A percentile compares a stretch with the other conserved stretches of the same genome.
Evolutionary conservation across 53 echinoderm and acorn worm species (phyloP).

Genomic region (Holothuria leucospilota): DNA sequence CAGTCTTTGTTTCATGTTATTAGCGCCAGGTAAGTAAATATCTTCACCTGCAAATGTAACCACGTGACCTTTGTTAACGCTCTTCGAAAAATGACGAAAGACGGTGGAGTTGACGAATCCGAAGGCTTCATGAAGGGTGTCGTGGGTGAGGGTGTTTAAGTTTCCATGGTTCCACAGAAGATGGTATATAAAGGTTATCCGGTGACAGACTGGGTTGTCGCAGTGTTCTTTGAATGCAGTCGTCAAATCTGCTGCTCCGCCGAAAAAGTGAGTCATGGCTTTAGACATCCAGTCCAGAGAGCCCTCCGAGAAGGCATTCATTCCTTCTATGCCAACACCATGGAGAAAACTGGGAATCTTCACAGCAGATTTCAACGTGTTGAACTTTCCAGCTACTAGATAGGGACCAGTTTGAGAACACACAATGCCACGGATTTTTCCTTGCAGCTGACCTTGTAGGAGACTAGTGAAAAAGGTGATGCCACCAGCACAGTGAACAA

Average conservation of each 20-base stretch:
- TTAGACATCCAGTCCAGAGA: slow-evolving; percentile 49
- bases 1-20: slow-evolving; percentile 36
- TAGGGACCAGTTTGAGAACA: slow-evolving; percentile 70
- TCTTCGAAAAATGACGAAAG: slow-evolving; percentile 57
- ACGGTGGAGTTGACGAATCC: slow-evolving; percentile 63
- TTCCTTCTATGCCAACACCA: slow-evolving; percentile 67
- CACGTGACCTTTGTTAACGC: slow-evolving; percentile 64
- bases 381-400: slow-evolving; percentile 57
- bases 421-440: slow-evolving; percentile 65
- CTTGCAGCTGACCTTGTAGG: slow-evolving; percentile 60
- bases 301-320: slow-evolving; percentile 57
- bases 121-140: slow-evolving; percentile 71
- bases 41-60: slow-evolving; percentile 60
- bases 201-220: slow-evolving; percentile 73
- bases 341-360: slow-evolving; percentile 63
- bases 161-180: slow-evolving; percentile 70
- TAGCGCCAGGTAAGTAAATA: slow-evolving; percentile 63
- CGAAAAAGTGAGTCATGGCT: slow-evolving; percentile 50
- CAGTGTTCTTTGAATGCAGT: slow-evolving; percentile 69
- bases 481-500: slow-evolving; percentile 75
- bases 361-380: slow-evolving; percentile 57
- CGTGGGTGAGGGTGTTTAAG: slow-evolving; percentile 67
- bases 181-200: slow-evolving; percentile 75
- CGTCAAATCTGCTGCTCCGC: slow-evolving; percentile 51
- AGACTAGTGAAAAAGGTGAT: slow-evolving; percentile 60